Percentiles rank a stretch among this genome's conserved stretches.
Conservation (phyloP, 1,140 invertebrate genomes). For the Lethrus apterus region DNA sequence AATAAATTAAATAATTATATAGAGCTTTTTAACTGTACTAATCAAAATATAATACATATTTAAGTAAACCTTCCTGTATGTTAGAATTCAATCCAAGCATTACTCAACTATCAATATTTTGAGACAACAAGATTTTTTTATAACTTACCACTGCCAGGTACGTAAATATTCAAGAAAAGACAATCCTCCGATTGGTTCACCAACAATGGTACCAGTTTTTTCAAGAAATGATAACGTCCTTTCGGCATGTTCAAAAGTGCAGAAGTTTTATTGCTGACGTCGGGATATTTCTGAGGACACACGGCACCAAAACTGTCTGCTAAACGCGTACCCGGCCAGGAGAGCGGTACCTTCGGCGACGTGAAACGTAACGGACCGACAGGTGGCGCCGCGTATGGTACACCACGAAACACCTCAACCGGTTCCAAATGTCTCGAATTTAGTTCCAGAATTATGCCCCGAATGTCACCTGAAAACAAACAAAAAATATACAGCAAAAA, state of each 20-base stretch:
- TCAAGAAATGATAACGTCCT: slow-evolving; percentile 58
- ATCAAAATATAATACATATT: too few species aligned
- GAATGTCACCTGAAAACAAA: slow-evolving; percentile 45
- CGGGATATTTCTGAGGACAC: slow-evolving; percentile 68
- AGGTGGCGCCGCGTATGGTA: slow-evolving; percentile 78
- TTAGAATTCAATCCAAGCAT: too few species aligned
- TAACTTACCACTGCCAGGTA: slow-evolving; percentile 69
- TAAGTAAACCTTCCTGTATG: too few species aligned
- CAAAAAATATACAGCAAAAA: neutral
- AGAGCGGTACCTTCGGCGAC: slow-evolving; percentile 56
- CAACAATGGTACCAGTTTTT: slow-evolving; percentile 56
- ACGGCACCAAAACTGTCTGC: slow-evolving; percentile 68
- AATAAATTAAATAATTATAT: too few species aligned
- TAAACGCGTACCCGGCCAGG: slow-evolving; percentile 64
- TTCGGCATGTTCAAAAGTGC: slow-evolving; percentile 62
- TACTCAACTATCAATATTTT: too few species aligned
- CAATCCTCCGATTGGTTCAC: slow-evolving; percentile 84
- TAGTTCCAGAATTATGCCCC: slow-evolving; percentile 65
- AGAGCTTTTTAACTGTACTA: too few species aligned
- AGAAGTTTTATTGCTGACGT: slow-evolving; percentile 62
- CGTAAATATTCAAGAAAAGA: slow-evolving; percentile 82
- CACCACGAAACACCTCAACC: slow-evolving; percentile 71
- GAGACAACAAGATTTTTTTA: neutral
- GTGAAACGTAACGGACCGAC: slow-evolving; percentile 63
- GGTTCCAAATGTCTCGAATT: slow-evolving; percentile 68